Percentiles rank a stretch among this genome's conserved stretches.
Conservation (phyloP, 2,797 vertebrate genomes). For the Pseudocheirus occidentalis region DNA sequence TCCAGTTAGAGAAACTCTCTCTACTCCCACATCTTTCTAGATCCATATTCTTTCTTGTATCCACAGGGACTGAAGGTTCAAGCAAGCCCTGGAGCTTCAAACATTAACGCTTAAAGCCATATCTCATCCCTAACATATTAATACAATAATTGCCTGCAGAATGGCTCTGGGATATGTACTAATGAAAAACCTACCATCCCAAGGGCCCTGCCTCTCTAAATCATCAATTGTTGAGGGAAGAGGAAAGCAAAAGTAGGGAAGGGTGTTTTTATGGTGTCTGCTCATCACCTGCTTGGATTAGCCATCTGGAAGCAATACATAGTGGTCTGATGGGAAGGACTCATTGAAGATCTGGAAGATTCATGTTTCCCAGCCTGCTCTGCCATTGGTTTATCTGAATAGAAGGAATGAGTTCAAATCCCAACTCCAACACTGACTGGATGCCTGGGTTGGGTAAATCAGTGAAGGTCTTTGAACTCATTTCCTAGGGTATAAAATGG, state of each 20-base stretch:
- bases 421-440: conserved; percentile 6
- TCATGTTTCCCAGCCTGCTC: background rate
- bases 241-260: background rate
- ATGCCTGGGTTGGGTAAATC: conserved; percentile 3
- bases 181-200: background rate
- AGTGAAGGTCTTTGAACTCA: background rate
- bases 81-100: background rate
- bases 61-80: background rate
- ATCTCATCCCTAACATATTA: background rate
- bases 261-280: background rate
- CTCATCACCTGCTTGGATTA: background rate
- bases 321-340: background rate
- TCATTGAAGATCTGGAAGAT: background rate
- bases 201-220: background rate
- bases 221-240: background rate
- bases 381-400: background rate
- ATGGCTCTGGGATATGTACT: background rate
- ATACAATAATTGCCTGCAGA: background rate
- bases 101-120: background rate
- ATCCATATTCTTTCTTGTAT: background rate
- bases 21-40: background rate
- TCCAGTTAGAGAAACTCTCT: background rate
- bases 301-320: background rate
- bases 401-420: background rate
- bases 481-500: background rate